Conservation (phyloP, 2,888 invertebrate genomes). For the Spilarctia lutea region DNA sequence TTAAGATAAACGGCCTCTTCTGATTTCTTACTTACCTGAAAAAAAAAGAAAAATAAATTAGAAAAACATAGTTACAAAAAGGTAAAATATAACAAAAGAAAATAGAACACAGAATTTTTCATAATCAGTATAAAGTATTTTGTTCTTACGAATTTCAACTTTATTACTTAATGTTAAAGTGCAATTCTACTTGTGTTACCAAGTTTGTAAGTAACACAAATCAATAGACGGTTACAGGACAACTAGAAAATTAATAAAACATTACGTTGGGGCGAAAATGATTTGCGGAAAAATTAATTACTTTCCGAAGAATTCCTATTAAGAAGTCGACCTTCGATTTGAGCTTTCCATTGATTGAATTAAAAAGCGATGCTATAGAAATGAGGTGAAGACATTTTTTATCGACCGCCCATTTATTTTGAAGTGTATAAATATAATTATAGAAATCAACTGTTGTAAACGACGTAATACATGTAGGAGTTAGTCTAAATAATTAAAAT, state of each 20-base stretch:
- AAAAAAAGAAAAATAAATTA: constrained; percentile 51
- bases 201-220: constrained; percentile 29
- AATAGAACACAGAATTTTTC: background rate
- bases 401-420: constrained; percentile 21
- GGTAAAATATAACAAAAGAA: background rate
- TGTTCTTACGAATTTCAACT: constrained; percentile 12
- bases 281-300: constrained; percentile 72
- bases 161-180: constrained; percentile 9
- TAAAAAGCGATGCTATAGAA: constrained; percentile 35
- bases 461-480: background rate
- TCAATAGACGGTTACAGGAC: constrained; percentile 50
- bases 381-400: constrained; percentile 24
- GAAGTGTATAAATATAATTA: constrained; percentile 1
- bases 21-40: constrained; percentile 73
- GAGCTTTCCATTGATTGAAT: constrained; percentile 42
- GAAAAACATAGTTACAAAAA: constrained; percentile 6
- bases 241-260: constrained; percentile 67
- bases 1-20: constrained; percentile 33
- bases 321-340: constrained; percentile 46
- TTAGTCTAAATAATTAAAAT: background rate
- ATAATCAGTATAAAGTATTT: background rate
- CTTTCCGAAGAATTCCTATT: constrained; percentile 68
- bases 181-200: constrained; percentile 24
- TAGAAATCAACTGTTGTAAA: background rate
- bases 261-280: constrained; percentile 59